A percentile compares a stretch with the other conserved stretches of the same genome.
Conservation (phyloP, 1,140 invertebrate species). For the Neuroterus valhalla region DNA sequence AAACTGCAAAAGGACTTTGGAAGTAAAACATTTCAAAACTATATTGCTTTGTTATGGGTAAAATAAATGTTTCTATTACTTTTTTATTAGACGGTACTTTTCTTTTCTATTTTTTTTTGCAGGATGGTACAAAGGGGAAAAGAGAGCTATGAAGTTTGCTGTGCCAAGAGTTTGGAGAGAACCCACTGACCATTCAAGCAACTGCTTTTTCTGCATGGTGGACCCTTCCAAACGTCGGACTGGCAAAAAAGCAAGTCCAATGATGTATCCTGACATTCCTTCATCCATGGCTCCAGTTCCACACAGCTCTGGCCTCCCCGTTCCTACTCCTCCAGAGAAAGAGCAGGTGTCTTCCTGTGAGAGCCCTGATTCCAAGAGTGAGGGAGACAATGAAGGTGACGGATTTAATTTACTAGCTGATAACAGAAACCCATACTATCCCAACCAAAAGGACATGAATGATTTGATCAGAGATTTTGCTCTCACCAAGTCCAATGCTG, state of each 20-base stretch:
- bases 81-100: slow-evolving; percentile 8
- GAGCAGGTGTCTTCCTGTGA: background rate
- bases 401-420: background rate
- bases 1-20: slow-evolving; percentile 27
- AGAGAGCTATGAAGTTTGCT: slow-evolving; percentile 54
- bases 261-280: slow-evolving; percentile 41
- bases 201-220: slow-evolving; percentile 55
- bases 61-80: background rate
- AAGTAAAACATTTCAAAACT: slow-evolving; percentile 27
- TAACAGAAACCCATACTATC: slow-evolving; percentile 22
- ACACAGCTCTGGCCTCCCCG: background rate
- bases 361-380: background rate
- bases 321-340: background rate
- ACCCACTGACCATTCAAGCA: slow-evolving; percentile 49
- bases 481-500: slow-evolving; percentile 24
- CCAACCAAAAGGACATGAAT: slow-evolving; percentile 30
- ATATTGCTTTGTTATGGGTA: background rate
- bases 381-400: background rate
- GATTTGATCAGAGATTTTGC: slow-evolving; percentile 37
- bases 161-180: slow-evolving; percentile 52
- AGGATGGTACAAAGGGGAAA: slow-evolving; percentile 51
- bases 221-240: slow-evolving; percentile 47
- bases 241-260: slow-evolving; percentile 41
- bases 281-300: slow-evolving; percentile 33
- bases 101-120: slow-evolving; percentile 20